phyloP scores from a whole-genome alignment of 1,140 invertebrate genomes.

The Hyposmocoma kahamanoa region DNA sequence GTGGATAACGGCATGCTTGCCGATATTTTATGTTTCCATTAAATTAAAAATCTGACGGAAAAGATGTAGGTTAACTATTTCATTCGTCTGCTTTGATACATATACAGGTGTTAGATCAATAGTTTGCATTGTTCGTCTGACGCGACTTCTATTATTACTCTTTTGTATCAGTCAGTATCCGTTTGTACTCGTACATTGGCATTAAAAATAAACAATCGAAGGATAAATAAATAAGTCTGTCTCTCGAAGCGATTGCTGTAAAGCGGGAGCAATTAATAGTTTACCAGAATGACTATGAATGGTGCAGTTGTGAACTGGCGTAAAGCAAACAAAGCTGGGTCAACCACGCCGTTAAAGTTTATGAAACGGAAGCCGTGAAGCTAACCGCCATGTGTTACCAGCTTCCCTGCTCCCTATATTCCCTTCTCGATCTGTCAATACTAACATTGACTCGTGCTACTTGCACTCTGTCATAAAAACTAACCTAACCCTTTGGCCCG shows the following conservation, averaged over 20 bases:
- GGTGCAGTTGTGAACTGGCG: slow-evolving; percentile 53
- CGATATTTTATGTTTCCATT: no score
- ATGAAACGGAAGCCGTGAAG: slow-evolving; percentile 65
- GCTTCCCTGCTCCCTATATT: not conserved
- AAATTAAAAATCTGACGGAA: no score
- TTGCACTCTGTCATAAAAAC: not conserved
- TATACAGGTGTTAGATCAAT: no score
- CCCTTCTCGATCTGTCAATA: slow-evolving; percentile 59
- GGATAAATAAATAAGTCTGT: not conserved
- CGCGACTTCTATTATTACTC: not conserved
- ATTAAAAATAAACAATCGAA: no score
- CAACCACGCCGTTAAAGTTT: slow-evolving; percentile 66
- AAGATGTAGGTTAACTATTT: no score
- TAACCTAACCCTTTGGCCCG: slow-evolving; percentile 2
- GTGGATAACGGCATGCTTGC: no score
- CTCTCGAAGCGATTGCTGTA: not conserved
- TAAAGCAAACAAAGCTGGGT: slow-evolving; percentile 68
- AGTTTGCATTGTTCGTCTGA: no score
- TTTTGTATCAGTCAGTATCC: not conserved
- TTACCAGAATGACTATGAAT: slow-evolving; percentile 55
- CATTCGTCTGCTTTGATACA: no score
- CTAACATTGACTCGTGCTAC: slow-evolving; percentile 49
- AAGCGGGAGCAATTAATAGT: slow-evolving; percentile 46
- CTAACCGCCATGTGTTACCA: slow-evolving; percentile 42
- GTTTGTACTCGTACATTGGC: not conserved